These are phyloP conservation scores for human DNA, from an alignment of 2,113 vertebrate species.

Conservation along the genomic window DNA sequence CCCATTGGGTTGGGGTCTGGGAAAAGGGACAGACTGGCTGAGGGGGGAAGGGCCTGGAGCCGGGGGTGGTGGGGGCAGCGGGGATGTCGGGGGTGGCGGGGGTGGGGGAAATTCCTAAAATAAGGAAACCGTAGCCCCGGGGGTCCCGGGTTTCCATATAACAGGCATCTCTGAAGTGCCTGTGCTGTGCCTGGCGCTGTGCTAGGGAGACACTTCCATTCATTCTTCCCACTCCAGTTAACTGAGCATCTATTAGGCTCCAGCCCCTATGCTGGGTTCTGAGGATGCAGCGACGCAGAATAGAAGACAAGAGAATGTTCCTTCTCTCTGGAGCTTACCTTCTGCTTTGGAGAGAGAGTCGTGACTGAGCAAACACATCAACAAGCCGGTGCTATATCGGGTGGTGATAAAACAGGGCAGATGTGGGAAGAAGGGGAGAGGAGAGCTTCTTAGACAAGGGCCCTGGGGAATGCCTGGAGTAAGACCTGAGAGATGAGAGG, in stretches of 20 bases:
- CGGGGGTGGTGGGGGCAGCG: no score
- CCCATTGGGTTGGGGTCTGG: neutral
- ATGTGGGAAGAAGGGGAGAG: neutral
- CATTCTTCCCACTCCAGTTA: neutral
- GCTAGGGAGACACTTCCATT: neutral
- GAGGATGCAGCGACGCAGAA: neutral
- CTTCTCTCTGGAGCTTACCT: neutral
- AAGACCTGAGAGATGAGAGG: neutral
- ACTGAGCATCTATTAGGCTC: neutral
- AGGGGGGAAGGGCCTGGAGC: neutral
- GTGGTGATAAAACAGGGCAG: neutral
- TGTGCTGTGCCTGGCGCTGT: neutral
- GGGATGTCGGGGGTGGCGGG: no score
- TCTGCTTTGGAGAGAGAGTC: no score
- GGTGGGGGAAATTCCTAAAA: neutral
- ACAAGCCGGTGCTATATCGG: neutral
- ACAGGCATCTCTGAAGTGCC: neutral
- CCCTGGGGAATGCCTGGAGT: neutral
- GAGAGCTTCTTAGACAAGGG: neutral
- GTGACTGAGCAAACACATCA: neutral
- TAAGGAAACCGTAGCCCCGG: neutral
- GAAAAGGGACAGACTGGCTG: neutral
- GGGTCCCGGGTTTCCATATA: no score
- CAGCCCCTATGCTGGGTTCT: neutral
- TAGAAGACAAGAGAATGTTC: neutral